A percentile compares a stretch with the other conserved stretches of the same genome.
These are phyloP conservation scores for Podilymbus podiceps DNA, from an alignment of 2,113 vertebrate genomes.

Conservation along the genomic window DNA sequence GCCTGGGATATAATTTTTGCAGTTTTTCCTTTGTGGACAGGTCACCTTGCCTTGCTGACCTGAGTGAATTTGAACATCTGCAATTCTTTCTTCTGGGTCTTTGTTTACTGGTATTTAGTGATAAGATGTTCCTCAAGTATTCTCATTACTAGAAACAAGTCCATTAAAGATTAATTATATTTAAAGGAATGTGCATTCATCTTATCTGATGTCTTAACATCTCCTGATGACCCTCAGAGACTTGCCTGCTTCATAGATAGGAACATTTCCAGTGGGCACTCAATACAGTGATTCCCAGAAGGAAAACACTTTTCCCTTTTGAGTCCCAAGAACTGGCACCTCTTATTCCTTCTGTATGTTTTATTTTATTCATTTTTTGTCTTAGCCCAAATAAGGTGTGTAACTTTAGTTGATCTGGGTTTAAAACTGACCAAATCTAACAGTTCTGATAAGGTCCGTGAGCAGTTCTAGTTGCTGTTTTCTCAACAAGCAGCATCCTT, in stretches of 20 bases:
- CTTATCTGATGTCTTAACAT: neutral
- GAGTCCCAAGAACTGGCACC: neutral
- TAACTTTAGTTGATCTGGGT: neutral
- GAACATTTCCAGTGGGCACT: neutral
- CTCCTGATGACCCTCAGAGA: neutral
- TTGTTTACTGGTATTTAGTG: neutral
- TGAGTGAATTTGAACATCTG: neutral
- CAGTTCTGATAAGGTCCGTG: rapidly evolving
- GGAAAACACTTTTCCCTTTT: neutral
- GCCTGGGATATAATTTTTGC: neutral
- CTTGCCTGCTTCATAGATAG: neutral
- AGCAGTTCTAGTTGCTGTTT: neutral
- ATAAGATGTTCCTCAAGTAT: neutral
- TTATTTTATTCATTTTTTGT: neutral
- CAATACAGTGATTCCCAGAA: neutral
- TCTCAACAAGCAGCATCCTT: neutral
- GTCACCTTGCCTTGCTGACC: neutral
- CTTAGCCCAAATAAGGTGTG: neutral
- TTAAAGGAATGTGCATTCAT: neutral
- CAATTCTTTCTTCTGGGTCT: neutral
- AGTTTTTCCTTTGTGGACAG: neutral
- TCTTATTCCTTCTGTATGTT: neutral
- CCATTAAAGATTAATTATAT: neutral
- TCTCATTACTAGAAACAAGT: neutral
- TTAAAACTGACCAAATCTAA: neutral